These are phyloP conservation scores for Phyllotreta cruciferae DNA, from an alignment of 2,888 invertebrate genomes.

Conservation along the genomic window DNA sequence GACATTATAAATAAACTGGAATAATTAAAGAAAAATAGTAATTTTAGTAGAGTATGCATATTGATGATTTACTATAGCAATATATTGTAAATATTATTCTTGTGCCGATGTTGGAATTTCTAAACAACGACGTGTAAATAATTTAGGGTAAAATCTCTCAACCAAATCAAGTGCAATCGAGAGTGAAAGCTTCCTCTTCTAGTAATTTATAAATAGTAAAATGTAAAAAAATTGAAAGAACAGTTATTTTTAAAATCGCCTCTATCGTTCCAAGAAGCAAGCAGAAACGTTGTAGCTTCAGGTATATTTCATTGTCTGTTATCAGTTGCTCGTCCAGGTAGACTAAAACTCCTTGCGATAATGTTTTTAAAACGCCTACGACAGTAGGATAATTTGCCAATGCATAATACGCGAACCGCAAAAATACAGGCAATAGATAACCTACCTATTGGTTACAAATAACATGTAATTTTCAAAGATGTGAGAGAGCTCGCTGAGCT, in stretches of 20 bases:
- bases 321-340: too few relatives aligned
- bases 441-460: neutral
- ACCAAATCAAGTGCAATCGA: constrained; percentile 22
- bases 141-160: constrained; percentile 22
- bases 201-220: neutral
- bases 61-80: too few relatives aligned
- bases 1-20: too few relatives aligned
- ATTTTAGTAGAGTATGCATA: too few relatives aligned
- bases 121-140: constrained; percentile 16
- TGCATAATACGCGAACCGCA: too few relatives aligned
- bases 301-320: too few relatives aligned
- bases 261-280: neutral
- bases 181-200: constrained; percentile 17
- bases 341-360: too few relatives aligned
- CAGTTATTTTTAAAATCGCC: neutral
- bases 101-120: constrained; percentile 12
- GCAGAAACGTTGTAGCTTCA: neutral
- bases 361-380: too few relatives aligned
- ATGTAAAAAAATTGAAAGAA: neutral
- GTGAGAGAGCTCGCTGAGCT: constrained; percentile 10
- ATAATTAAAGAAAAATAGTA: too few relatives aligned
- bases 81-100: too few relatives aligned
- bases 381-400: too few relatives aligned
- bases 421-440: too few relatives aligned
- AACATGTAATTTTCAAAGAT: constrained; percentile 7